Evolutionary conservation across 2,113 vertebrate genomes (phyloP).

Genomic region (Eptesicus fuscus): DNA sequence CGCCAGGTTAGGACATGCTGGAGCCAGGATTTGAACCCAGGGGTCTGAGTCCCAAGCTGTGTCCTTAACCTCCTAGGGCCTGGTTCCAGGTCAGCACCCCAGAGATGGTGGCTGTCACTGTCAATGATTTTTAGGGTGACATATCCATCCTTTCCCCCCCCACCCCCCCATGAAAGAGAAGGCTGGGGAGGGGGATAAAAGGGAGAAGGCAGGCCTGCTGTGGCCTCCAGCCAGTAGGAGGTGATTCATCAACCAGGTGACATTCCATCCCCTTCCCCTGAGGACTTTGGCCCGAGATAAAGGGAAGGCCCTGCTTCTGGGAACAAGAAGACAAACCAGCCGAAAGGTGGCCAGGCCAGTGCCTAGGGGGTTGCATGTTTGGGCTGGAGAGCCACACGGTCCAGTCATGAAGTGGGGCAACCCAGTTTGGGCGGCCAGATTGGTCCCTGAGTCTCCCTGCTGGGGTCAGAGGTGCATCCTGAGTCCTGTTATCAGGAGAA

Average conservation of each 20-base stretch:
- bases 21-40: not conserved
- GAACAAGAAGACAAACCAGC: constrained; percentile 44
- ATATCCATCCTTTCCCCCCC: too few species aligned
- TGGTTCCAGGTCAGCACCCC: not conserved
- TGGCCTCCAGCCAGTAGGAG: constrained; percentile 12
- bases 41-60: not conserved
- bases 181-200: not conserved
- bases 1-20: not conserved
- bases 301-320: constrained; percentile 47
- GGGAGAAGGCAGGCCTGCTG: not conserved
- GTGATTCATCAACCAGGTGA: constrained; percentile 63
- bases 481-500: not conserved
- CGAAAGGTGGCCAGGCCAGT: not conserved
- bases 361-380: not conserved
- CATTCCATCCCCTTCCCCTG: constrained; percentile 34
- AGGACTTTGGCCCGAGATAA: constrained; percentile 68
- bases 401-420: not conserved
- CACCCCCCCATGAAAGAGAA: not conserved
- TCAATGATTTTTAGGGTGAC: not conserved
- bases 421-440: too few species aligned
- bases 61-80: not conserved
- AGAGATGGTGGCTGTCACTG: not conserved
- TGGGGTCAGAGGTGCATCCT: not conserved
- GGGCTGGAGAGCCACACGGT: not conserved
- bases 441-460: not conserved